phyloP scores from a whole-genome alignment of 2,888 invertebrate genomes.

The Peribatodes rhomboidaria region DNA sequence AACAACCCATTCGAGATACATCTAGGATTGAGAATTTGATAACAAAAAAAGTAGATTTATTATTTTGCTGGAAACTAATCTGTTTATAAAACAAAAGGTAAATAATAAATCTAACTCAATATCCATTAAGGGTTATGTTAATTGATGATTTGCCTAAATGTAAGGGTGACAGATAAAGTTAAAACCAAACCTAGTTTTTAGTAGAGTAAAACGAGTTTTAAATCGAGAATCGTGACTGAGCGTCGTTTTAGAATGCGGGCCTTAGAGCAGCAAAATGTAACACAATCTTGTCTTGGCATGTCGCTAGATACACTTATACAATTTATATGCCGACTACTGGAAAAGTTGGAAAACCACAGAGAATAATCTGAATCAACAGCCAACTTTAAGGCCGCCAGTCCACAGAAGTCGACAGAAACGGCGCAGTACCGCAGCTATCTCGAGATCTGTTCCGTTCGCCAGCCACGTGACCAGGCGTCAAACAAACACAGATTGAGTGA shows the following conservation, averaged over 20 bases:
- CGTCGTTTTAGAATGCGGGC: no score
- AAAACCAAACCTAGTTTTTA: no score
- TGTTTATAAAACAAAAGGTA: no score
- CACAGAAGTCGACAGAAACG: background rate
- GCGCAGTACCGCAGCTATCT: conserved; percentile 6
- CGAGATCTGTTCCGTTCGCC: conserved; percentile 11
- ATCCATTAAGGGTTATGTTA: no score
- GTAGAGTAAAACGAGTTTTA: no score
- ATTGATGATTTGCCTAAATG: no score
- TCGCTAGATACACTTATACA: background rate
- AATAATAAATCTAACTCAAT: no score
- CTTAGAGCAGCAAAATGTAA: no score
- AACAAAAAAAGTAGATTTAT: no score
- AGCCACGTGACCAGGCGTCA: conserved; percentile 41
- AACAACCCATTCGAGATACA: background rate
- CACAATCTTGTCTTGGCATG: no score
- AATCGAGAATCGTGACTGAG: no score
- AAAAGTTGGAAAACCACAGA: background rate
- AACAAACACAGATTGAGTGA: conserved; percentile 51
- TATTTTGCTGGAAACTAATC: background rate
- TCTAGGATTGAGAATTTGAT: background rate
- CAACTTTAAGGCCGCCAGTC: background rate
- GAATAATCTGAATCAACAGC: background rate
- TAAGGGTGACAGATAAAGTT: no score
- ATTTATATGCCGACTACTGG: background rate